Conservation (phyloP, 2,888 invertebrate genomes). For the Epinotia brunnichana region DNA sequence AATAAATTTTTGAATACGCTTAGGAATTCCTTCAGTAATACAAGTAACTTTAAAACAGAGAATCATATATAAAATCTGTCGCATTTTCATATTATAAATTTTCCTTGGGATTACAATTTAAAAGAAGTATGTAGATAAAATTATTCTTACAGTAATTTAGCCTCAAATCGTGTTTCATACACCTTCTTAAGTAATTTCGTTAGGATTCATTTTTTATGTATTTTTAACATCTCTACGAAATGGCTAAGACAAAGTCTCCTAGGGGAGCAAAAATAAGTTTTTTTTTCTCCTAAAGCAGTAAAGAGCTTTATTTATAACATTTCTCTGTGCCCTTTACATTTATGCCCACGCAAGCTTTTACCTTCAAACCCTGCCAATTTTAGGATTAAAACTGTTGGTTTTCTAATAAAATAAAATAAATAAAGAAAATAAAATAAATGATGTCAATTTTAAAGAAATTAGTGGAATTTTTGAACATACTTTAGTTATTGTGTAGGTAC, state of each 20-base stretch:
- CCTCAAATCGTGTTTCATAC: not conserved
- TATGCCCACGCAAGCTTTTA: conserved; percentile 6
- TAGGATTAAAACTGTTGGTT: too few relatives aligned
- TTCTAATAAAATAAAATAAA: too few relatives aligned
- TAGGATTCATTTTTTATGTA: not conserved
- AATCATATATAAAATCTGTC: too few relatives aligned
- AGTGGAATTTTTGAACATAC: not conserved
- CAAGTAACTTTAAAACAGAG: too few relatives aligned
- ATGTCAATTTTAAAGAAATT: not conserved
- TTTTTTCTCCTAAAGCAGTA: not conserved
- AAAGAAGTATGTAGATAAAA: not conserved
- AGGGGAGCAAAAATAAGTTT: not conserved
- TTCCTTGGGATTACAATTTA: not conserved
- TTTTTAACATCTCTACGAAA: not conserved
- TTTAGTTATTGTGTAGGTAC: not conserved
- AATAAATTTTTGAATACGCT: too few relatives aligned
- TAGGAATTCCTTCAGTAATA: too few relatives aligned
- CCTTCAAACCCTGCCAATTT: not conserved
- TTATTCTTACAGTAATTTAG: not conserved
- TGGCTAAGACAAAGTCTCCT: not conserved
- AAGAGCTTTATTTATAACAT: not conserved
- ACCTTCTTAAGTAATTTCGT: not conserved
- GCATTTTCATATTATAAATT: not conserved
- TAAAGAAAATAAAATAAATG: too few relatives aligned
- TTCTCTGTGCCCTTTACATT: not conserved